phyloP scores from a whole-genome alignment of 2,797 vertebrate species.

The Cryptoprocta ferox region DNA sequence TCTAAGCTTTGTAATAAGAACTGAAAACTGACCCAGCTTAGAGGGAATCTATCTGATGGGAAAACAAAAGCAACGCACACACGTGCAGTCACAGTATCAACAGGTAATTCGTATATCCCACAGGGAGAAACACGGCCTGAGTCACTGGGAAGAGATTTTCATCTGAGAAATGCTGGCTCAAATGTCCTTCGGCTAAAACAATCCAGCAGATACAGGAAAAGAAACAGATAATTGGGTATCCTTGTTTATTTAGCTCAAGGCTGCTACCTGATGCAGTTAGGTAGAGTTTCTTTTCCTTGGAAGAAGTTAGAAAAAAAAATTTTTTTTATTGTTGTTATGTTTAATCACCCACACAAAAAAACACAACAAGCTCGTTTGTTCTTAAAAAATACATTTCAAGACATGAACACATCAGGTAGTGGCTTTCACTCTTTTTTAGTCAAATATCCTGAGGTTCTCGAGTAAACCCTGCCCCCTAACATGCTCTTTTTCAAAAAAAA shows the following conservation, averaged over 20 bases:
- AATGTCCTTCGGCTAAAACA: not conserved
- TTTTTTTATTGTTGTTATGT: not conserved
- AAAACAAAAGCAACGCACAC: not conserved
- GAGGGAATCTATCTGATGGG: not conserved
- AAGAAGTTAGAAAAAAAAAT: not conserved
- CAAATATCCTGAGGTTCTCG: not conserved
- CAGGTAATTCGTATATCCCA: not conserved
- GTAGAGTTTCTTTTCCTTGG: not conserved
- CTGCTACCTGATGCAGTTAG: not conserved
- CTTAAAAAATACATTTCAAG: not conserved
- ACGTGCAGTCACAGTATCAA: not conserved
- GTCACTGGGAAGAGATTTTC: not conserved
- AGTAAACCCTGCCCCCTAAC: not conserved
- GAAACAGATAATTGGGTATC: not conserved
- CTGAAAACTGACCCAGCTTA: not conserved
- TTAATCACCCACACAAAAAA: not conserved
- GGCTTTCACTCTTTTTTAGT: not conserved
- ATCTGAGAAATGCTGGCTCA: not conserved
- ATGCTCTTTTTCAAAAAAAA: too few relatives aligned
- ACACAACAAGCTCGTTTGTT: not conserved
- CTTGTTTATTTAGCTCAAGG: not conserved
- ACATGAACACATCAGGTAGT: not conserved
- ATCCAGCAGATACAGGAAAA: not conserved
- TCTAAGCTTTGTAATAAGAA: constrained; percentile 16
- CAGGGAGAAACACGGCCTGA: not conserved